Percentiles rank a stretch among this genome's conserved stretches.
phyloP scores from a whole-genome alignment of 2,888 invertebrate species.

The Vandiemenella viatica region DNA sequence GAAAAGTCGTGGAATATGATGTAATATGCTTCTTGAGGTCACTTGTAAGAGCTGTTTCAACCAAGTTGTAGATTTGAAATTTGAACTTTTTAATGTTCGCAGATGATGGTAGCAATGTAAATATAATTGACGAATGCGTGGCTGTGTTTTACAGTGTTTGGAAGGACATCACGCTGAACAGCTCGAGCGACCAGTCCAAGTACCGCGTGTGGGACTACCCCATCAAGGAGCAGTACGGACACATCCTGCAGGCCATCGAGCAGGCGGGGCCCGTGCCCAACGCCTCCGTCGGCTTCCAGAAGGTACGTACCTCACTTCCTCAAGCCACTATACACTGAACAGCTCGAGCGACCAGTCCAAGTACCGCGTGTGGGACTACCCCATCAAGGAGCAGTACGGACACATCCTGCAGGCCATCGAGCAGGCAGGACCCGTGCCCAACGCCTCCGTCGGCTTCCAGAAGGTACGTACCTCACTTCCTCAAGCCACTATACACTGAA shows the following conservation, averaged over 20 bases:
- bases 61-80: no score
- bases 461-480: no score
- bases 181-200: slow-evolving; percentile 59
- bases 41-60: no score
- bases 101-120: no score
- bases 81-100: no score
- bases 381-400: slow-evolving; percentile 80
- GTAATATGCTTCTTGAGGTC: no score
- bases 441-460: slow-evolving; percentile 54
- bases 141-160: slow-evolving; percentile 56
- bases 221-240: slow-evolving; percentile 78
- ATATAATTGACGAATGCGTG: no score
- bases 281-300: slow-evolving; percentile 55
- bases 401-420: slow-evolving; percentile 73
- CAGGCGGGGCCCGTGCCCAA: slow-evolving; percentile 56
- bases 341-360: slow-evolving; percentile 62
- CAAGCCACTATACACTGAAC: no score
- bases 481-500: no score
- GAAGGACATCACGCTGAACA: slow-evolving; percentile 77
- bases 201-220: slow-evolving; percentile 88
- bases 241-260: slow-evolving; percentile 69
- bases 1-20: no score
- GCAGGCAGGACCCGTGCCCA: slow-evolving; percentile 54
- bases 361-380: slow-evolving; percentile 84
- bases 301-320: slow-evolving; percentile 38